Base-by-base conservation (phyloP, 2,797 vertebrate species). In the Spizella passerina region DNA sequence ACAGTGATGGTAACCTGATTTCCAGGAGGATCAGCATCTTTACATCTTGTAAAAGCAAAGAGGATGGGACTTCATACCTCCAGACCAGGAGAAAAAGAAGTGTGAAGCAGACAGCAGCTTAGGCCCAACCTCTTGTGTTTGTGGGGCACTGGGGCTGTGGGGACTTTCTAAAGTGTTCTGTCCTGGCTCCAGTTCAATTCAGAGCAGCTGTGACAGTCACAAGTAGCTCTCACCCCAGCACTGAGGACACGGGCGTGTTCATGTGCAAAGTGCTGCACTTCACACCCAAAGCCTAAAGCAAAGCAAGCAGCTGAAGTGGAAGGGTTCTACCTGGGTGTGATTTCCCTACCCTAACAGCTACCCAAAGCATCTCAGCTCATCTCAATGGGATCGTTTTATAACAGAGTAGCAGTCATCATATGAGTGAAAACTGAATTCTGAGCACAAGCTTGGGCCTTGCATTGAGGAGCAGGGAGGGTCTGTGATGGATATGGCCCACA, bases 1-100 rank as follows among this genome's bases (percentile, higher is more conserved):
- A 44, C 39, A 32, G 52, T 24, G 26, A 43, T 59, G 63, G n/a
- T 52, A 93, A 86, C 70, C 79, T 53, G 88, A 87, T 64, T 94
- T 94, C 76, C 73, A 78, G 72, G 34, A 95, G 36, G 79, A 93
- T 10, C 57, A 78, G 46, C 50, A 92, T 59, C 78, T 81, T 86
- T 86, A 41, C 4, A 2, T 49, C 65, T 83, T 46, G 46, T 39
- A 63, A 82, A 83, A 81, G 46, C 38, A 82, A 52, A 73, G 12
- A 39, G 46, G 29, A 43, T 24, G 14, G 34, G 30, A 88, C 27
- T 50, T 86, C 32, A 21, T 90, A 53, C 14, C 27, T 50, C 66
- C 53, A 65, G 43, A 84, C 3, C 9, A 64, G 19, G 50, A 80
- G 44, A 85, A 77, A 90, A 43, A 41, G 26, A 78, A 72, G 8